Percentiles rank a stretch among this genome's conserved stretches.
phyloP scores from a whole-genome alignment of 2,888 invertebrate genomes.

The Poecilus cupreus region DNA sequence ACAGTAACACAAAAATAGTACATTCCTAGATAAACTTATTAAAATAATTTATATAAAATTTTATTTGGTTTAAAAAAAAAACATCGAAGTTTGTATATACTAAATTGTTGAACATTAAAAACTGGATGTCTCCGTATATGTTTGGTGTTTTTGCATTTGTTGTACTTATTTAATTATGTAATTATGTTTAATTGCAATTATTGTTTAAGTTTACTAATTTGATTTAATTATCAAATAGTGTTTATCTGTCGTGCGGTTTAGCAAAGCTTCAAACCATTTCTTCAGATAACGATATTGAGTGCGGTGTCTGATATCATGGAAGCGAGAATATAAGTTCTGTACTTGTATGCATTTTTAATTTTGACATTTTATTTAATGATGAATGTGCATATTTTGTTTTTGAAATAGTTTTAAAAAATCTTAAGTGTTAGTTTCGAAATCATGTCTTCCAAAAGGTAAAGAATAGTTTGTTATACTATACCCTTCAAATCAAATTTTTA shows the following conservation, averaged over 20 bases:
- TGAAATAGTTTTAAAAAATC: conserved; percentile 48
- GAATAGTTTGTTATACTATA: background rate
- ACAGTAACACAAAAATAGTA: conserved; percentile 1
- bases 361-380: conserved; percentile 57
- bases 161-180: background rate
- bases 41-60: background rate
- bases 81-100: no score
- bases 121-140: no score
- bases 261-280: conserved; percentile 40
- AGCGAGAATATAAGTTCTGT: conserved; percentile 45
- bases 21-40: conserved; percentile 17
- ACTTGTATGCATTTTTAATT: conserved; percentile 48
- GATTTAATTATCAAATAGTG: background rate
- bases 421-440: conserved; percentile 48
- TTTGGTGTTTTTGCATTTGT: background rate
- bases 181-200: background rate
- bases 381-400: conserved; percentile 56
- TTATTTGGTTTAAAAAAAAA: background rate
- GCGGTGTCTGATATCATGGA: conserved; percentile 43
- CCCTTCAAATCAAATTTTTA: conserved; percentile 35
- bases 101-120: no score
- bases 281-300: conserved; percentile 28
- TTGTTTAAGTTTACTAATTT: background rate
- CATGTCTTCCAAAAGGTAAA: conserved; percentile 72
- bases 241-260: background rate